phyloP scores from a whole-genome alignment of 1,140 invertebrate species.

The Microplitis mediator region DNA sequence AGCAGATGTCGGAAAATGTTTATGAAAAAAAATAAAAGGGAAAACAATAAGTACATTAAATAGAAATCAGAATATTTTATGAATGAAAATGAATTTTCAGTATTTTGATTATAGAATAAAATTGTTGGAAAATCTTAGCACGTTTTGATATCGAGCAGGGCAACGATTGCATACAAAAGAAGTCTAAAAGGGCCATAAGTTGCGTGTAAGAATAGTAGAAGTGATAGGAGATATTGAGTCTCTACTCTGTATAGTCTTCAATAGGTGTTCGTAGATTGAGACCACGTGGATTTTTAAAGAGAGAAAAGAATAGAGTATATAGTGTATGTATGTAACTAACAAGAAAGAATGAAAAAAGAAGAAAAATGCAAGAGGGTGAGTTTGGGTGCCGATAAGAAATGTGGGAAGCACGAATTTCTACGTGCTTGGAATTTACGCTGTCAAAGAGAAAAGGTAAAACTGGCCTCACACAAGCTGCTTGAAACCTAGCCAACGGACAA shows the following conservation, averaged over 20 bases:
- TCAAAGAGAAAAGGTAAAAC: slow-evolving; percentile 8
- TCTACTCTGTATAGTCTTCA: too few relatives aligned
- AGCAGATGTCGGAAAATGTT: not conserved
- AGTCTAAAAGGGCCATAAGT: not conserved
- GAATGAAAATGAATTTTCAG: slow-evolving; percentile 6
- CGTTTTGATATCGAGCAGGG: not conserved
- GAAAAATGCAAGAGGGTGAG: slow-evolving; percentile 20
- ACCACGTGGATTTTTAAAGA: slow-evolving; percentile 19
- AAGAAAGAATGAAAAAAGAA: slow-evolving; percentile 14
- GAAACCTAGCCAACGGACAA: slow-evolving; percentile 11
- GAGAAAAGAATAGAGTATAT: not conserved
- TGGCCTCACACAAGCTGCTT: slow-evolving; percentile 9
- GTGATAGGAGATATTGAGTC: slow-evolving; percentile 25
- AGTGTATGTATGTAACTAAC: not conserved
- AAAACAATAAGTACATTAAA: not conserved
- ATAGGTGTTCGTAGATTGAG: slow-evolving; percentile 23
- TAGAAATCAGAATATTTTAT: not conserved
- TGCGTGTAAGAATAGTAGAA: slow-evolving; percentile 26
- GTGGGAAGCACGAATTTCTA: slow-evolving; percentile 49
- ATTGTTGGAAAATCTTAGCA: not conserved
- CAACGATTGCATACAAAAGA: slow-evolving; percentile 1
- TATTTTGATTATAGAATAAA: not conserved
- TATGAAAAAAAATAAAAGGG: not conserved
- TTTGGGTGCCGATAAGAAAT: slow-evolving; percentile 40
- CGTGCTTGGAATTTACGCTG: slow-evolving; percentile 45